Conservation (phyloP, 2,888 invertebrate genomes). For the Phasia obesa region DNA sequence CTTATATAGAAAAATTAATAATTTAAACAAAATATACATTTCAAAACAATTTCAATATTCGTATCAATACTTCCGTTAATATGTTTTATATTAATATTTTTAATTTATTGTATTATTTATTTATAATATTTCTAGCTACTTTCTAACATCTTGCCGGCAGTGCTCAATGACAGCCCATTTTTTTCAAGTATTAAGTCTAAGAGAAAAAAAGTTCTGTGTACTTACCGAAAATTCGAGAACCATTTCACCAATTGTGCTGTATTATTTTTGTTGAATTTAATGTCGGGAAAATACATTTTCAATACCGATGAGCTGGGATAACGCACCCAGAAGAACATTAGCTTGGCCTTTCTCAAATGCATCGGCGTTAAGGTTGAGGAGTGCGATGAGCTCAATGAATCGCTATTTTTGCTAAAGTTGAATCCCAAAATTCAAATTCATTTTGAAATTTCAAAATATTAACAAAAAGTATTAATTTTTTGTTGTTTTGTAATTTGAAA, state of each 20-base stretch:
- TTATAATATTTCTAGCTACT: no score
- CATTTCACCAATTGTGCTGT: conserved; percentile 99
- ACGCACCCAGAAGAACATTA: conserved; percentile 99
- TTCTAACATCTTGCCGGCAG: no score
- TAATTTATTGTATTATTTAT: no score
- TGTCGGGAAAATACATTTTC: conserved; percentile 99
- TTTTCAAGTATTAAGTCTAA: background rate
- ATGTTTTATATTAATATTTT: no score
- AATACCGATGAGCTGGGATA: conserved; percentile 99
- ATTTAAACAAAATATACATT: no score
- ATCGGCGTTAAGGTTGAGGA: conserved; percentile 99
- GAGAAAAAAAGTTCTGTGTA: conserved; percentile 72
- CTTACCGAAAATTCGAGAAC: conserved; percentile 99
- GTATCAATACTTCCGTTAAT: no score
- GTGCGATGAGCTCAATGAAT: conserved; percentile 93
- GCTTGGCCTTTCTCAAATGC: conserved; percentile 99
- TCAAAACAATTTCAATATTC: no score
- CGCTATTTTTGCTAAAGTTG: conserved; percentile 78
- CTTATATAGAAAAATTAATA: no score
- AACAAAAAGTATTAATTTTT: conserved; percentile 43
- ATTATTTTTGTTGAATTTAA: conserved; percentile 99
- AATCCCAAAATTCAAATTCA: conserved; percentile 35
- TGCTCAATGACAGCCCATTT: no score
- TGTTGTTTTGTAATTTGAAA: conserved; percentile 51
- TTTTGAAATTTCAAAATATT: conserved; percentile 55